Evolutionary conservation across 2,888 invertebrate species (phyloP).

Genomic region (Cecidostiba fungosa): DNA sequence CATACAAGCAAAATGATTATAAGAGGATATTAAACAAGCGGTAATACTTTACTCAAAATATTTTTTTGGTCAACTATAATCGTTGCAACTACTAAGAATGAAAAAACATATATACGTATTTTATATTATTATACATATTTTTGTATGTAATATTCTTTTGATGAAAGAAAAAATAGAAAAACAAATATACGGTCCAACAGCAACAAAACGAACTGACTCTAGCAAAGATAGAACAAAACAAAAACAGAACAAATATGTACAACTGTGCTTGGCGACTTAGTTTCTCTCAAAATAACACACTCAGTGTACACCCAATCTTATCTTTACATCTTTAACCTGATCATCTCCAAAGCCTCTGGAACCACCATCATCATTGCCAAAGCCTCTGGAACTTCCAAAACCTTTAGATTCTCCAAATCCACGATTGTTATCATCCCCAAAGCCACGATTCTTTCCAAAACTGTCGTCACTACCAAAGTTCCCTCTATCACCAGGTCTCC

Average conservation of each 20-base stretch:
- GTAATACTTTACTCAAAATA: neutral
- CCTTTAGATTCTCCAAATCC: slow-evolving; percentile 11
- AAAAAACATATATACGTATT: neutral
- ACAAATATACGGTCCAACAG: neutral
- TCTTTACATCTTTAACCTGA: slow-evolving; percentile 24
- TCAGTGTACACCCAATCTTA: neutral
- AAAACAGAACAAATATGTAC: neutral
- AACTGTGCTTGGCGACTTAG: neutral
- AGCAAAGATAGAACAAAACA: neutral
- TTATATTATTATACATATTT: no score
- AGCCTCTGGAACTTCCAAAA: slow-evolving; percentile 28
- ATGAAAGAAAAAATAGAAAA: neutral
- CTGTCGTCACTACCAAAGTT: neutral
- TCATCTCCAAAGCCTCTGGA: slow-evolving; percentile 54
- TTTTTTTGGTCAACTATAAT: neutral
- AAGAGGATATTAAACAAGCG: neutral
- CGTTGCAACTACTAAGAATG: neutral
- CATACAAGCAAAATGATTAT: neutral
- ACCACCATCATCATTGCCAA: slow-evolving; percentile 47
- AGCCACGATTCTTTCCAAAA: slow-evolving; percentile 4
- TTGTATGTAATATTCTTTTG: neutral
- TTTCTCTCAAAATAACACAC: neutral
- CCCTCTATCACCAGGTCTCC: slow-evolving; percentile 27
- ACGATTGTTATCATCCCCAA: neutral
- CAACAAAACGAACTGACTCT: neutral